Evolutionary conservation across 2,888 invertebrate species (phyloP).

Genomic region (Suillia variegata): DNA sequence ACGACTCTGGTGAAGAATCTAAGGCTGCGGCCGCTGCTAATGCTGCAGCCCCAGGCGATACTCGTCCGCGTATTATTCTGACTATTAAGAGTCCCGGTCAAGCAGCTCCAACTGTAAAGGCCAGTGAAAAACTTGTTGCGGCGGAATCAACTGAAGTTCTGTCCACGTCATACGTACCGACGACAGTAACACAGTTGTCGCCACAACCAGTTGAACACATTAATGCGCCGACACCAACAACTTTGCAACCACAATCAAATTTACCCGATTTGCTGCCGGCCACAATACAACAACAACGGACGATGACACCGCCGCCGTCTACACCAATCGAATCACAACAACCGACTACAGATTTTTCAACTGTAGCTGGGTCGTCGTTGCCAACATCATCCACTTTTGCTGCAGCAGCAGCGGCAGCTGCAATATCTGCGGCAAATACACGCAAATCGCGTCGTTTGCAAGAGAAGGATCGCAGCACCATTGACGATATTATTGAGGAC

Average conservation of each 20-base stretch:
- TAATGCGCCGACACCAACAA: constrained; percentile 25
- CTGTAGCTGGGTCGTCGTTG: constrained; percentile 20
- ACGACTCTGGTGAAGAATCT: constrained; percentile 83
- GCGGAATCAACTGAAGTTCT: constrained; percentile 7
- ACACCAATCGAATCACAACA: not conserved
- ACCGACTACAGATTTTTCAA: not conserved
- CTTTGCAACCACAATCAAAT: constrained; percentile 44
- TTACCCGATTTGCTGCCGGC: not conserved
- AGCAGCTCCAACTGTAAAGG: constrained; percentile 35
- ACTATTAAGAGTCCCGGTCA: constrained; percentile 74
- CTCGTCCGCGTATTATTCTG: constrained; percentile 75
- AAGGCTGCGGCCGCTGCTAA: constrained; percentile 36
- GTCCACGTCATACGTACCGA: not conserved
- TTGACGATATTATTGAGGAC: constrained; percentile 90
- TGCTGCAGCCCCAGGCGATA: constrained; percentile 18
- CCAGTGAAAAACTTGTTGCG: constrained; percentile 33
- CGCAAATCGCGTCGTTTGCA: constrained; percentile 81
- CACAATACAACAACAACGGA: not conserved
- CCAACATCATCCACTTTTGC: constrained; percentile 13
- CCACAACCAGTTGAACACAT: constrained; percentile 29
- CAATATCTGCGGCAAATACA: constrained; percentile 70
- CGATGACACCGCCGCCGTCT: not conserved
- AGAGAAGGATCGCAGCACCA: constrained; percentile 78
- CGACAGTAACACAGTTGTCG: not conserved
- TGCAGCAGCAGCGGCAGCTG: constrained; percentile 49